Evolutionary conservation across 2,113 vertebrate species (phyloP), one percentile per base, ranked within the genome.

Genomic region (Tragelaphus imberbis): DNA sequence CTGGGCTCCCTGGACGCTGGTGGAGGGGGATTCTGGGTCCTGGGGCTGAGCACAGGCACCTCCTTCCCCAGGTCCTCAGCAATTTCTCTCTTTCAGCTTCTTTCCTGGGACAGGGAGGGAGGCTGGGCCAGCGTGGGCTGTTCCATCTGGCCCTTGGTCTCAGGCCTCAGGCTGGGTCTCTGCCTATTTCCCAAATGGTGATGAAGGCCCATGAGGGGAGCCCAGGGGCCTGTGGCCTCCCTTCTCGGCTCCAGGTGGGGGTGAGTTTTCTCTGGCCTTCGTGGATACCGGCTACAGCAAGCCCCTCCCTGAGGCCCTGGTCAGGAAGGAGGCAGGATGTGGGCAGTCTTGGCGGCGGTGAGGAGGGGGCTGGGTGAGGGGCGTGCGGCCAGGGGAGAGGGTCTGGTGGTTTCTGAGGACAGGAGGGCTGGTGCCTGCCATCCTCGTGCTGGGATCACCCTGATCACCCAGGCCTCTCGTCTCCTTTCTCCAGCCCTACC

Each of bases 1-100:
- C 0, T 0, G 23, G 27, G n/a, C 47, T 56, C 28, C 21, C n/a
- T 17, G 90, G 12, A 9, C 1, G 2, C 2, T 7, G 47, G 25
- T 14, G 77, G 87, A 33, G 33, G 49, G n/a, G 40, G 90, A 19
- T 5, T 53, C 55, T n/a, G 91, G 36, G 56, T 47, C 90, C 68
- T 2, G 30, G 44, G 80, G 15, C 40, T 47, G 40, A 4, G 71
- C 40, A 40, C 71, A 71, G 68, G 68, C n/a, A 3, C 68, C n/a
- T 44, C 40, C 71, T 27, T 77, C 5, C 7, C 65, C 8, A 1
- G 49, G 13, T 6, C 4, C 27, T 58, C 1, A 5, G 61, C 1
- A 2, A 25, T 61, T 56, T 36, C 63, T 49, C 25, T 40, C 25
- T 47, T 6, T 59, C n/a, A 13, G 81, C 40, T 58, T 44, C 33